Evolutionary conservation across 1,140 invertebrate species (phyloP), one percentile per base, ranked within the genome.

Genomic region (Drosophila pachea): DNA sequence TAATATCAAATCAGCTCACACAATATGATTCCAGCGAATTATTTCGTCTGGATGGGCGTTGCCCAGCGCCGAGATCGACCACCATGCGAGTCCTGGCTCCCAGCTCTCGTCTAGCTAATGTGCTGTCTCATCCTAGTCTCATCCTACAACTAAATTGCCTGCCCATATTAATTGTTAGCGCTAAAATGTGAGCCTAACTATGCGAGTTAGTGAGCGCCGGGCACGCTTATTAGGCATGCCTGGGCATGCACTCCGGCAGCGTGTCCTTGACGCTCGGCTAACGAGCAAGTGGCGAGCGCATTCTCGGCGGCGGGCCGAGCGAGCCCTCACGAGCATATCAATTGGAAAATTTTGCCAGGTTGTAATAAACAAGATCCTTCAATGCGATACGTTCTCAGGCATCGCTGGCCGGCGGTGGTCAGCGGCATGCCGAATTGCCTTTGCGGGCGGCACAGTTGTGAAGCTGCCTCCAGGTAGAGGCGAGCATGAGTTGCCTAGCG

Each of bases 351-450:
- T 70, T 88, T 76, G 86, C 79, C 75, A 88, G 87, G 62, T 76
- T 78, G 76, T 81, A 81, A 78, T 87, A 86, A 88, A 88, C 86
- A 88, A 88, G 86, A 88, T 88, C 78, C 62, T 78, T 43, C 75
- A 88, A 73, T 76, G 70, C 76, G 86, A 88, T 88, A 82, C 62
- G 22, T 33, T 8, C 0, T 32, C 32, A 32, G 48, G 35, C 16
- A 32, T 7, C 49, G 74, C 6, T n/a, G 12, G 74, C n/a, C 7
- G 12, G 48, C 55, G 48, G 9, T 60, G 74, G 48, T 65, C 42
- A 54, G 58, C 50, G 61, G 74, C 79, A 68, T 82, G 69, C 50
- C 84, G 77, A 84, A 83, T 79, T 33, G 64, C 66, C 62, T 32
- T 47, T 22, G 16, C 47, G 65, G 65, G 68, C 79, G 79, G 79